phyloP scores from a whole-genome alignment of 2,888 invertebrate species.

The Oscheius sp. region DNA sequence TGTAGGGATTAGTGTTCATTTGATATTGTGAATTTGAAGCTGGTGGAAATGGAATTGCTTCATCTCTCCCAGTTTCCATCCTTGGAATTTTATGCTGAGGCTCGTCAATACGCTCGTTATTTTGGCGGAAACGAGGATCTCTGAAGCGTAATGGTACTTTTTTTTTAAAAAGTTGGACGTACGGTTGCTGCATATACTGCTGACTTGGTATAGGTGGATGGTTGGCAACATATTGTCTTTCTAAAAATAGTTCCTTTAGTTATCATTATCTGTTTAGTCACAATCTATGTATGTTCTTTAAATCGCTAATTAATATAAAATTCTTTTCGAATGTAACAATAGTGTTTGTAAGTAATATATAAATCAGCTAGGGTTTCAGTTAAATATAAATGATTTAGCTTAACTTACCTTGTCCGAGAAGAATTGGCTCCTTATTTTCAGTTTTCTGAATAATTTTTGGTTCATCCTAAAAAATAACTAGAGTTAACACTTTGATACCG shows the following conservation, averaged over 20 bases:
- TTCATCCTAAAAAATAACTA: background rate
- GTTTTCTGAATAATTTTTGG: slow-evolving; percentile 16
- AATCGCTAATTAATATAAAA: no score
- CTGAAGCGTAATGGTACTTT: no score
- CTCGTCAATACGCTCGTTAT: background rate
- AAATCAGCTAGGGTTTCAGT: no score
- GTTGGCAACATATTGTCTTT: no score
- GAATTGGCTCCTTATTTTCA: background rate
- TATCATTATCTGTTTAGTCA: no score
- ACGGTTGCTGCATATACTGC: slow-evolving; percentile 8
- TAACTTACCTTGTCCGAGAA: background rate
- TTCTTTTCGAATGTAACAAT: no score
- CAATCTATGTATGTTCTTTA: no score
- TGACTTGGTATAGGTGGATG: background rate
- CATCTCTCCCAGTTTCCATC: no score
- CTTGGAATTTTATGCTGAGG: background rate
- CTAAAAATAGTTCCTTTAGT: no score
- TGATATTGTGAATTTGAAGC: slow-evolving; percentile 2
- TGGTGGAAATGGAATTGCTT: background rate
- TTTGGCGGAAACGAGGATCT: background rate
- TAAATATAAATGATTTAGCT: no score
- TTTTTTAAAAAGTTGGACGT: no score
- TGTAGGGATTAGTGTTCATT: slow-evolving; percentile 8
- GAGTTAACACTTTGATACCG: background rate
- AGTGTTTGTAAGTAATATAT: no score